Evolutionary conservation across 2,888 invertebrate genomes (phyloP).

Genomic region (Synanthedon andrenaeformis): DNA sequence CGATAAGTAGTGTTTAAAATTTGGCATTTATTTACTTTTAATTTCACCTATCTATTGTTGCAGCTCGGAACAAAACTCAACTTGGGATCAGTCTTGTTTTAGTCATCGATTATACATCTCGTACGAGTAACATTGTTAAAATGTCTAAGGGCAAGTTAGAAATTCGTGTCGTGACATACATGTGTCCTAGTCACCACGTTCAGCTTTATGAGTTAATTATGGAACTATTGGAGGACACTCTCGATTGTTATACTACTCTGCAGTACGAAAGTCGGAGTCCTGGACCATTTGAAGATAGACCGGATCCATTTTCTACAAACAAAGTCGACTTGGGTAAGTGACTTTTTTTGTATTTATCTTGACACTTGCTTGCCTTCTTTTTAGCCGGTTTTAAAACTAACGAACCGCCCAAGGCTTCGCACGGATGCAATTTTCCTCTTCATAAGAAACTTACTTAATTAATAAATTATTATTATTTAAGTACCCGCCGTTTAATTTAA

Average conservation of each 20-base stretch:
- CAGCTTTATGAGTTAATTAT: slow-evolving; percentile 70
- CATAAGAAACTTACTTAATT: too few species aligned
- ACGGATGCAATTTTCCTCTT: too few species aligned
- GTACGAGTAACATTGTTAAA: slow-evolving; percentile 2
- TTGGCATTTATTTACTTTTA: too few species aligned
- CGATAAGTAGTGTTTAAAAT: too few species aligned
- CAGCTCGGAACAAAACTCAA: background rate
- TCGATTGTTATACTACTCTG: slow-evolving; percentile 59
- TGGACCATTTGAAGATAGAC: slow-evolving; percentile 59
- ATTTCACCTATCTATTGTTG: background rate
- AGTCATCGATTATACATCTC: background rate
- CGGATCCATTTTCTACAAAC: slow-evolving; percentile 66
- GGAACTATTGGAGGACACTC: slow-evolving; percentile 63
- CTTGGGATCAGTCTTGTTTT: background rate
- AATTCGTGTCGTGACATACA: slow-evolving; percentile 70
- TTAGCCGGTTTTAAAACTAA: too few species aligned
- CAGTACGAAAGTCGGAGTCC: slow-evolving; percentile 71
- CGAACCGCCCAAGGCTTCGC: too few species aligned
- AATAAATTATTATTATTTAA: too few species aligned
- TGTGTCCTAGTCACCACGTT: slow-evolving; percentile 73
- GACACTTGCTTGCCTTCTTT: too few species aligned
- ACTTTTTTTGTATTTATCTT: background rate
- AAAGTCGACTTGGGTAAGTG: slow-evolving; percentile 70
- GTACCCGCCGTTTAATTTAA: too few species aligned
- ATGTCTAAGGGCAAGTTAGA: slow-evolving; percentile 44